Evolutionary conservation across 2,888 invertebrate species (phyloP).

Genomic region (Geophilus truncorum): DNA sequence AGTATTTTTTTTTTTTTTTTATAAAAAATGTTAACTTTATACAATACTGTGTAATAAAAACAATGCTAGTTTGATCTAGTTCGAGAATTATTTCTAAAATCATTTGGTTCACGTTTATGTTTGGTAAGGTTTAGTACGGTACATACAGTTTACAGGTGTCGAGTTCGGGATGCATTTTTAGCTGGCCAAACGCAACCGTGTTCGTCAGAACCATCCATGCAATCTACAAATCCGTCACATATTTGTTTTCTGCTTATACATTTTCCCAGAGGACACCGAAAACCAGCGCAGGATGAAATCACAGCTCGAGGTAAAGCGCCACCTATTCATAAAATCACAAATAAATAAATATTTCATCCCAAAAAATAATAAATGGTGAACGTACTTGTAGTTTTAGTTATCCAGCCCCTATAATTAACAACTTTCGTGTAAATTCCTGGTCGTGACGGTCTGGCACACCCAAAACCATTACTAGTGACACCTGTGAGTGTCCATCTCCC

Average conservation of each 20-base stretch:
- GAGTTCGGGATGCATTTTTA: background rate
- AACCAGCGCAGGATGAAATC: conserved; percentile 52
- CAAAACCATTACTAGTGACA: conserved; percentile 74
- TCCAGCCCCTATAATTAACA: conserved; percentile 67
- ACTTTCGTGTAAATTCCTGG: conserved; percentile 79
- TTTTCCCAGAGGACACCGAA: conserved; percentile 69
- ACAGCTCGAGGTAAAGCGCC: background rate
- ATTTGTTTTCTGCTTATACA: conserved; percentile 65
- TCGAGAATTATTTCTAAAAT: background rate
- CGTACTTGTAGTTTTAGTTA: conserved; percentile 55
- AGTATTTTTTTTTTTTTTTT: background rate
- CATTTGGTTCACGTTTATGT: background rate
- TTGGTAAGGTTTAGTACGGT: background rate
- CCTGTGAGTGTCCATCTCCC: conserved; percentile 53
- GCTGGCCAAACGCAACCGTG: conserved; percentile 45
- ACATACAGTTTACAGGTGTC: background rate
- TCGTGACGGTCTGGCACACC: conserved; percentile 69
- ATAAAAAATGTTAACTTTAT: conserved; percentile 16
- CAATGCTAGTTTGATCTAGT: background rate
- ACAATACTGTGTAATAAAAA: background rate
- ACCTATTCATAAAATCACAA: background rate
- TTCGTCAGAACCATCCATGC: conserved; percentile 47
- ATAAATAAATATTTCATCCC: background rate
- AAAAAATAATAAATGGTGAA: background rate
- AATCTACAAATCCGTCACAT: conserved; percentile 73